Base-by-base conservation (phyloP, 2,797 vertebrate genomes). In the Cephalopachus bancanus region DNA sequence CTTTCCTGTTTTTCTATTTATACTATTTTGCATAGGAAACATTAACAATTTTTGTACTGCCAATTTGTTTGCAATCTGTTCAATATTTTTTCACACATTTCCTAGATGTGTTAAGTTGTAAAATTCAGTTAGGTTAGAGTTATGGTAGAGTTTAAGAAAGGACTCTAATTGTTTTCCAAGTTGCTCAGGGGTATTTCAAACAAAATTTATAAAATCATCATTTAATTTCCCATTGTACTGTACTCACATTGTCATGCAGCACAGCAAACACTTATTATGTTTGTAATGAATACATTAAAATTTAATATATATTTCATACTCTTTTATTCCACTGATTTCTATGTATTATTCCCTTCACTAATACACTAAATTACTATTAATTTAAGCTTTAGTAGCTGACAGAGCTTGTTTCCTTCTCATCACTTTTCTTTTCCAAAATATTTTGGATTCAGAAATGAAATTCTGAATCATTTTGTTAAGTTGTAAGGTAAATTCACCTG, bases 201-300 rank as follows among this genome's bases (percentile, higher is more conserved):
- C 10, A 71, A 87, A 85, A 90, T 71, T 67, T 83, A 55, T 65
- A 57, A 93, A 92, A 87, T 60, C 51, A 84, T 85, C 89, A 95
- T 78, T 96, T 91, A 80, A 94, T 80, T 94, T 96, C 22, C 51
- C 60, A 92, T 60, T 93, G 15, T 75, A 87, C 7, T 96, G 33
- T 71, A 91, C 49, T 30, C 95, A 49, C n/a, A 96, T 95, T 93
- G 49, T 91, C 71, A 94, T 74, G 86, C 0, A 92, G 44, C 28
- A 83, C 15, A 92, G 79, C 33, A 87, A 59, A 17, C 76, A 95
- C 55, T 95, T 83, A 93, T 37, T 69, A 97, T 53, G 80, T 95
- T 78, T 89, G 28, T 26, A 83, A 83, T 14, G 83, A 86, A 91
- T 92, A 83, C 3, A 65, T 90, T 71, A 69, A 90, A 80, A 87